Base-by-base conservation (phyloP, 2,888 invertebrate species). In the Luffia ferchaultella region DNA sequence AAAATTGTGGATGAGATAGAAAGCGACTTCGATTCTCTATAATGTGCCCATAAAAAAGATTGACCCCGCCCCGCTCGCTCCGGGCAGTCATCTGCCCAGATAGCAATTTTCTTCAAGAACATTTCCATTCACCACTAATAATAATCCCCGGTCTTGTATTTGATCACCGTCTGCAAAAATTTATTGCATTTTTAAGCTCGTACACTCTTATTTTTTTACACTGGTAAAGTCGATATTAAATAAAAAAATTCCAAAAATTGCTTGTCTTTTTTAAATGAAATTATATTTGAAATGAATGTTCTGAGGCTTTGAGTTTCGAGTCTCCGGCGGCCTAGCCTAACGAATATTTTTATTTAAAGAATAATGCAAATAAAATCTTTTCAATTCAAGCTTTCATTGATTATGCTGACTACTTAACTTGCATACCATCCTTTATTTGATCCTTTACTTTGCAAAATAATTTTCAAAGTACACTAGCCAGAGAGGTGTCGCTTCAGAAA, bases 11-110 rank as follows among this genome's bases (percentile, higher is more conserved):
- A 57, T 59, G 58, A 67, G 66, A 66, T 71, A 69, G 66, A 66
- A 67, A 64, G 61, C 64, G 62, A 71, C 73, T 77, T 73, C 73
- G 67, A 64, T 63, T 42, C 59, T 68, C 73, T 73, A 70, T 77
- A 78, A 76, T 70, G 66, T 70, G 58, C 57, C 76, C 74, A 79
- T 80, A 79, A 78, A 79, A 75, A 67, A 79, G 75, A 82, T 80
- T 78, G 80, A 76, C 76, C 71, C 73, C 67, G 73, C 71, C 75
- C 68, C 65, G 68, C 66, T 67, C 67, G 71, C 75, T 73, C 74
- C 41, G 49, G 43, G 20, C 42, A 19, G 49, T 43, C 48, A n/a
- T 2, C 41, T 47, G 43, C 18, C 9, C 43, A 20, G 42, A 43
- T 18, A 42, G 42, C 49, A 49, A 49, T 49, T 49, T 49, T 16